Percentiles rank a stretch among this genome's conserved stretches.
Conservation (phyloP, 1,140 invertebrate genomes). For the Heliconius eleuchia region DNA sequence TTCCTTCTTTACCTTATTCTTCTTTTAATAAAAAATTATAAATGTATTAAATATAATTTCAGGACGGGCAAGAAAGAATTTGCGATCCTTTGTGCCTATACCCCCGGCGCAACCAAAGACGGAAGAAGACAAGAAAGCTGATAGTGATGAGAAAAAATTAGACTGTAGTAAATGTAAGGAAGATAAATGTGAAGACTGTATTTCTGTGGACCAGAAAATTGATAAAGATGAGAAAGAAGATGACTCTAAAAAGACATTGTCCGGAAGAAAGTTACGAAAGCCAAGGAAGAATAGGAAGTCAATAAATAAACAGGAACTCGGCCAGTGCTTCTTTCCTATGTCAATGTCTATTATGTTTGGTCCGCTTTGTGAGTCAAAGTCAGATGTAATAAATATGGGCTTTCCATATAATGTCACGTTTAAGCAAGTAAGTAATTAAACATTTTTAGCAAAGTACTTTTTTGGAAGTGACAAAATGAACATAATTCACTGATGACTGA, state of each 20-base stretch:
- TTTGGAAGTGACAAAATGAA: too few species aligned
- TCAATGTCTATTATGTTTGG: constrained; percentile 93
- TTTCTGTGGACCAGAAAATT: constrained; percentile 47
- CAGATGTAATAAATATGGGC: constrained; percentile 81
- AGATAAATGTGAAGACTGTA: constrained; percentile 61
- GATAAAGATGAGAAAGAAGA: constrained; percentile 51
- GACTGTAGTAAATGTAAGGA: constrained; percentile 64
- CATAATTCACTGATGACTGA: too few species aligned
- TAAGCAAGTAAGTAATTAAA: constrained; percentile 85
- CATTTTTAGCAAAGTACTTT: background rate
- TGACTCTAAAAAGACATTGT: constrained; percentile 56
- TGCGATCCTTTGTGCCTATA: constrained; percentile 68
- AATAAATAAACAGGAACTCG: constrained; percentile 62
- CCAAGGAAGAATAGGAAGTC: constrained; percentile 74
- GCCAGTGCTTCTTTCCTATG: constrained; percentile 87
- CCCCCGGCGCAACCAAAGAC: constrained; percentile 57
- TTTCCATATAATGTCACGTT: constrained; percentile 95
- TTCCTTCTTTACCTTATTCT: background rate
- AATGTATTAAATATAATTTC: constrained; percentile 44
- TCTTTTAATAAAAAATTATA: background rate
- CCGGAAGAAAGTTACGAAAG: constrained; percentile 59
- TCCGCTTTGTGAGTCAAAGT: constrained; percentile 84
- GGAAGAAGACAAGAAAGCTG: constrained; percentile 65
- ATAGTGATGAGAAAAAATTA: constrained; percentile 51
- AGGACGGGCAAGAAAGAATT: constrained; percentile 70